Base-by-base conservation (phyloP, 2,797 vertebrate species). In the Enteromius unitaeniatus region DNA sequence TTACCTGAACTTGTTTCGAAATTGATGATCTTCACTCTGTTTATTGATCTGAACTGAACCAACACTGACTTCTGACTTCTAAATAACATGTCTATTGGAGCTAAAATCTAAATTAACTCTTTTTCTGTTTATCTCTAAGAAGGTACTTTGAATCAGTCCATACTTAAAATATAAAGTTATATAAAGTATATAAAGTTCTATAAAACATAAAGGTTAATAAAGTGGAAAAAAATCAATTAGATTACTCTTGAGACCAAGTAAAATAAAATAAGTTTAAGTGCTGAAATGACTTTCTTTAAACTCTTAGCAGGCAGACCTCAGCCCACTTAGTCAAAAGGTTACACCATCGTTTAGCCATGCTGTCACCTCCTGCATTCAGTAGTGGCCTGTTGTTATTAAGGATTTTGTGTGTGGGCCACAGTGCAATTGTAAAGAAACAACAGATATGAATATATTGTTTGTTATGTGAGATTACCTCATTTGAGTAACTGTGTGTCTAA, bases 301-400 rank as follows among this genome's bases (percentile, higher is more conserved):
- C 28, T 67, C 34, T 40, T 7, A 40, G 21, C 73, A 58, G 51
- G 31, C 6, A 76, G 31, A 58, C 0, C 31, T n/a, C 21, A 58
- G 19, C 13, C 13, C 73, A 17, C 58, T 31, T 58, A 34, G 49
- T 75, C 31, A 58, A 74, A 75, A 75, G 51, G 51, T 76, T 42
- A 58, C n/a, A 19, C 51, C n/a, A 58, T 58, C 6, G 21, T 76
- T 76, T 74, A 76, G 73, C 34, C 34, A 1, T 58, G 51, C 31
- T 17, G 53, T 76, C 53, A 40, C 53, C 34, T 76, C 53, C 53
- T 17, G 34, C 23, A 47, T 10, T 45, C 26, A 64, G 47, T 17
- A 64, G 17, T 78, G n/a, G 14, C 19, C 40, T 60, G 74, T 17
- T 60, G 53, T 42, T 17, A 60, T 26, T 23, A 37, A 76, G 1